Base-by-base conservation (phyloP, 2,888 invertebrate genomes). In the Meganola albula region DNA sequence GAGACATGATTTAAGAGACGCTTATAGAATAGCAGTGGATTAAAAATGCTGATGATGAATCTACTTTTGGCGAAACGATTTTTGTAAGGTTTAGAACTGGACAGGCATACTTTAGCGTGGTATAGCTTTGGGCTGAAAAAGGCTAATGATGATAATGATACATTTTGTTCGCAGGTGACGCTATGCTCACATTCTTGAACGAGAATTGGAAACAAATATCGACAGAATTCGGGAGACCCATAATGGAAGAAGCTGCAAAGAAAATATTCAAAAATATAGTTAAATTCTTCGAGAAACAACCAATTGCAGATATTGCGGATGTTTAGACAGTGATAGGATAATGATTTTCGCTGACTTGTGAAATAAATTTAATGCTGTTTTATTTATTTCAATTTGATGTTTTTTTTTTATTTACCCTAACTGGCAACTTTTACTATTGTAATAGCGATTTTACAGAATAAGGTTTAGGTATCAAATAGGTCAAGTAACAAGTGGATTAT, bases 141-240 rank as follows among this genome's bases (percentile, higher is more conserved):
- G 13, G 6, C 5, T 10, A 9, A 13, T n/a, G n/a, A 35, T 4
- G 21, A 31, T 5, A 12, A 9, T 21, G 4, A 29, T 24, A 11
- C 11, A 2, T 27, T 34, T 36, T 38, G 10, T 16, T 62, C 58
- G 12, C 49, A 82, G 83, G 78, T 64, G 68, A 74, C 0, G 28
- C 69, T 0, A 70, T 76, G 66, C 43, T 71, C 6, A 42, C 18
- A 0, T 76, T 80, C 42, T 37, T 82, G 18, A 83, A 82, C 31
- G 64, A 73, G 0, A 82, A 82, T 29, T 82, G 78, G 78, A 66
- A 74, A 21, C 58, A 69, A 31, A 53, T 83, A 1, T 60, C 71
- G 0, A 1, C 20, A 0, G 77, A 82, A 35, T 83, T 82, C 12
- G 83, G 80, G 13, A 57, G 40, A 24, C 83, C 83, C 0, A 37